Conservation (phyloP, 2,797 vertebrate species). For the Ciconia nigra region DNA sequence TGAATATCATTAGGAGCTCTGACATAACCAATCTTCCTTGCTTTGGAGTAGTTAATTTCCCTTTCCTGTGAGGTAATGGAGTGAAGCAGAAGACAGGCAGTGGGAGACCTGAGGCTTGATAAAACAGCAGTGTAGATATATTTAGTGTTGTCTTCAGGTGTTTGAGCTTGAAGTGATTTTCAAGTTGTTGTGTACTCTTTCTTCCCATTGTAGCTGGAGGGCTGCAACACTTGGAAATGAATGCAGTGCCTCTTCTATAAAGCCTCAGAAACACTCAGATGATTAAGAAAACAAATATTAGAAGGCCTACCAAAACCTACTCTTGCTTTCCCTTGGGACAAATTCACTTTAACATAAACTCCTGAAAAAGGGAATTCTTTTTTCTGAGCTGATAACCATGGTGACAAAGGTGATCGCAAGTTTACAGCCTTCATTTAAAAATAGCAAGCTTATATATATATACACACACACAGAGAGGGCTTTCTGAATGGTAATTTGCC, state of each 20-base stretch:
- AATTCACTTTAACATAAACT: not conserved
- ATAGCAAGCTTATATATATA: not conserved
- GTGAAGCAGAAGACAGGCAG: not conserved
- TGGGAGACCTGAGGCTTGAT: not conserved
- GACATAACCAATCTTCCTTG: not conserved
- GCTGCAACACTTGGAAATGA: not conserved
- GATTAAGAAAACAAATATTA: not conserved
- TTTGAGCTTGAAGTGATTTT: not conserved
- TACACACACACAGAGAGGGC: rapidly evolving
- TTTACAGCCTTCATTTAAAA: not conserved
- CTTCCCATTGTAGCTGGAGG: not conserved
- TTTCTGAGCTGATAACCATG: not conserved
- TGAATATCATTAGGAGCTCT: not conserved
- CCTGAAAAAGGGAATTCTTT: not conserved
- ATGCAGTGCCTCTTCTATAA: not conserved
- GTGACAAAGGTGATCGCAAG: not conserved
- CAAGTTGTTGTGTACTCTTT: not conserved
- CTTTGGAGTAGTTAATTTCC: not conserved
- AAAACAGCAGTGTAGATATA: not conserved
- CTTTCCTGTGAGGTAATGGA: not conserved
- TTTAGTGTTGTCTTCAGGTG: not conserved
- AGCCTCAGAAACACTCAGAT: not conserved
- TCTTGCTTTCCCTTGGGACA: not conserved
- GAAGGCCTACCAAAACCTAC: not conserved
- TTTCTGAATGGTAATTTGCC: not conserved